Base-by-base conservation (phyloP, 2,888 invertebrate genomes). In the Melanostoma mellinum region DNA sequence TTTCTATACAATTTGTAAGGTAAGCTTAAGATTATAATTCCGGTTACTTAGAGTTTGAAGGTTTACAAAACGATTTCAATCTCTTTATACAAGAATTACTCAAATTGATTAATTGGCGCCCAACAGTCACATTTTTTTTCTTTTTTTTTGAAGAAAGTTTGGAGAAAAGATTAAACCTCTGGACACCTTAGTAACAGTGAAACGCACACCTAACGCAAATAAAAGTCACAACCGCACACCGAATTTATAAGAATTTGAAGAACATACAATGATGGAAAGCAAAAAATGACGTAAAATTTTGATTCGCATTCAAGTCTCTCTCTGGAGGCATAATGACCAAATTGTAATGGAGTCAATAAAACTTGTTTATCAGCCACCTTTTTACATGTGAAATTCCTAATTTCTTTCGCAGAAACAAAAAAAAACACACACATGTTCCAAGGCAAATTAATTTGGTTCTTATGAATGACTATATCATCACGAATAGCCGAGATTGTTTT, bases 401-500 rank as follows among this genome's bases (percentile, higher is more conserved):
- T 63, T 63, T 63, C 63, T 63, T 50, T 63, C 33, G n/a, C 33
- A 3, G 3, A 20, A 50, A 8, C 30, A 36, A 55, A 30, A 8
- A 30, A 46, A 61, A 38, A 46, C 36, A 10, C 36, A 35, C 63
- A 50, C 10, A 42, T 48, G 48, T 50, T 55, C 53, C 20, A 42
- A 60, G 6, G 46, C 38, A 63, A 60, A 71, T 58, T 53, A 40
- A 60, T 75, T 76, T 48, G 38, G 44, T 40, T 52, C 20, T 20
- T 20, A 20, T 20, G 20, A 20, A 55, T 81, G 80, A 81, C 55
- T 78, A 35, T 48, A 63, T 56, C 42, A 53, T 52, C 32, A 20
- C 60, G 36, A 36, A 79, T 20, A 10, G 50, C 48, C 50, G 9
- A 38, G 32, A 58, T 10, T 81, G 76, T 71, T 81, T 76, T 76